These are phyloP conservation scores for Anguilla japonica DNA, from an alignment of 2,113 vertebrate genomes.

Conservation along the genomic window DNA sequence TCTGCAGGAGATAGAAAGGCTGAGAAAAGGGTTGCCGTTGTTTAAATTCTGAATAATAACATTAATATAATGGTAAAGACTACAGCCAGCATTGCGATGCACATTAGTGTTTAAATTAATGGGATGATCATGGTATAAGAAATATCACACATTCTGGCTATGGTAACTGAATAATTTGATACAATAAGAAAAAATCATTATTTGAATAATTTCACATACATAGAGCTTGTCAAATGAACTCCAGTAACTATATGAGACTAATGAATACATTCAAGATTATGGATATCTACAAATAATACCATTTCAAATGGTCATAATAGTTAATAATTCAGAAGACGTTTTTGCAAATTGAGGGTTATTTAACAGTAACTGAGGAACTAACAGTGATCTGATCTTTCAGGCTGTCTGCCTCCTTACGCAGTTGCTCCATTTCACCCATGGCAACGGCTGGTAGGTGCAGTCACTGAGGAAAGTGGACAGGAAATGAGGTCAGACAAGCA, in stretches of 20 bases:
- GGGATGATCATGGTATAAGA: not conserved
- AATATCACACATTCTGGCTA: not conserved
- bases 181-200: too few relatives aligned
- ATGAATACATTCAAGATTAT: not conserved
- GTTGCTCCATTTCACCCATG: conserved; percentile 95
- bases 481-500: conserved; percentile 46
- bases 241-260: not conserved
- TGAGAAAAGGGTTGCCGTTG: not conserved
- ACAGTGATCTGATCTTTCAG: conserved; percentile 96
- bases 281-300: not conserved
- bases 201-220: not conserved
- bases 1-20: not conserved
- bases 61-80: not conserved
- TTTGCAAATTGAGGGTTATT: not conserved
- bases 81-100: not conserved
- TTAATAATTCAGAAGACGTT: not conserved
- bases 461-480: conserved; percentile 50
- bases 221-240: not conserved
- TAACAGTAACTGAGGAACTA: conserved; percentile 46
- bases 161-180: too few relatives aligned
- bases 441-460: conserved; percentile 50
- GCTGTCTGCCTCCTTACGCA: conserved; percentile 90
- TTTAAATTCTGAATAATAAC: not conserved
- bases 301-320: not conserved
- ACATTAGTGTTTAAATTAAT: not conserved